A percentile compares a stretch with the other conserved stretches of the same genome.
Conservation (phyloP, 1,140 invertebrate genomes). For the Danaus plexippus region DNA sequence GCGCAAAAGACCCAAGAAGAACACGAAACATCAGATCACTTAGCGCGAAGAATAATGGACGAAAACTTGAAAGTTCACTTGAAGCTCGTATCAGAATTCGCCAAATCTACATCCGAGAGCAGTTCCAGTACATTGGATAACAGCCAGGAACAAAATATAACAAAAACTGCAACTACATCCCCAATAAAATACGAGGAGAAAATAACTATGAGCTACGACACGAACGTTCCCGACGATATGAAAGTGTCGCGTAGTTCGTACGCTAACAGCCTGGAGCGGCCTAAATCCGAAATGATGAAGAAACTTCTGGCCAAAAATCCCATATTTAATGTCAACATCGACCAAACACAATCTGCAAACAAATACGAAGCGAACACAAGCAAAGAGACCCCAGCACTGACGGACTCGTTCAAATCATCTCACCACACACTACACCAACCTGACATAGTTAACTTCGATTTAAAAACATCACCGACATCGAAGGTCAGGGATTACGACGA, state of each 20-base stretch:
- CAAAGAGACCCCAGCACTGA: conserved; percentile 44
- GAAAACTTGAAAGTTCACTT: conserved; percentile 65
- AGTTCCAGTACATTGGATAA: conserved; percentile 54
- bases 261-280: conserved; percentile 70
- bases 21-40: conserved; percentile 63
- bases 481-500: conserved; percentile 56
- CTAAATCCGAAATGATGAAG: conserved; percentile 73
- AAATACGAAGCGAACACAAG: conserved; percentile 48
- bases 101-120: conserved; percentile 63
- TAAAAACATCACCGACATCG: conserved; percentile 40
- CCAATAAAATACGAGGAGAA: conserved; percentile 63
- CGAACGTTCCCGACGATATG: conserved; percentile 74
- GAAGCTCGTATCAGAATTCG: conserved; percentile 66
- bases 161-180: conserved; percentile 31
- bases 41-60: conserved; percentile 62
- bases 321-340: conserved; percentile 64
- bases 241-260: conserved; percentile 74
- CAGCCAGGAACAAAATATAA: conserved; percentile 34
- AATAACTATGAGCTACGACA: conserved; percentile 66
- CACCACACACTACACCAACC: conserved; percentile 70
- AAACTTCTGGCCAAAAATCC: conserved; percentile 69
- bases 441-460: conserved; percentile 66
- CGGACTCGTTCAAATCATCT: conserved; percentile 55
- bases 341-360: conserved; percentile 44
- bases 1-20: conserved; percentile 39